Percentiles rank a stretch among this genome's conserved stretches.
phyloP scores from a whole-genome alignment of 2,113 vertebrate species.

The Cnemophilus loriae region DNA sequence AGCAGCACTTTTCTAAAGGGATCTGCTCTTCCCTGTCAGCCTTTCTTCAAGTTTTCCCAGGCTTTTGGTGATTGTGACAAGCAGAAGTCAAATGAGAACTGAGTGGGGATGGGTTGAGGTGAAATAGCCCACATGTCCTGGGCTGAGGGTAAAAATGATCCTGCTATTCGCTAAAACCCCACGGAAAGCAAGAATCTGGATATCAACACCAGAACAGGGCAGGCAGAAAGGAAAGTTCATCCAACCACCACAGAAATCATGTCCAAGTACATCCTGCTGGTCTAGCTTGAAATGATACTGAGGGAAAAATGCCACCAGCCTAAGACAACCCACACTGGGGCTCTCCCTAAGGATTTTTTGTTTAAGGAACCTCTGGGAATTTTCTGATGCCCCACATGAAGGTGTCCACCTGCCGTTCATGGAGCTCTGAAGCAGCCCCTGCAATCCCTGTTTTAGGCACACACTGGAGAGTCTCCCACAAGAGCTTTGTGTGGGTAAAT shows the following conservation, averaged over 20 bases:
- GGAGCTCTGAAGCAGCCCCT: neutral
- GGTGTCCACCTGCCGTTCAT: rapidly evolving
- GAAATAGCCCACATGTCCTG: neutral
- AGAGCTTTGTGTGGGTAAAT: rapidly evolving
- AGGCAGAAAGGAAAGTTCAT: neutral
- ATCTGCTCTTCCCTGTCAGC: neutral
- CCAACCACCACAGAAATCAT: neutral
- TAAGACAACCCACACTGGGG: rapidly evolving
- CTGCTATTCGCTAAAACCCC: neutral
- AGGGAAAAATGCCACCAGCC: neutral
- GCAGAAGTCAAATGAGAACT: neutral
- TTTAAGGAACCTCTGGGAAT: neutral
- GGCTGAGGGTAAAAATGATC: neutral
- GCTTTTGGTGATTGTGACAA: neutral
- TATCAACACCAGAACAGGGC: neutral
- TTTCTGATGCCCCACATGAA: neutral
- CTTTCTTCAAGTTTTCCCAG: neutral
- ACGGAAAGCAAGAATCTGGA: neutral
- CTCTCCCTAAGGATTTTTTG: neutral
- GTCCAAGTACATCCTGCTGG: neutral
- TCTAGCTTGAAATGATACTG: neutral
- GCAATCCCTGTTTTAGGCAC: neutral
- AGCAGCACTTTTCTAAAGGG: neutral
- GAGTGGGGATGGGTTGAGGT: neutral
- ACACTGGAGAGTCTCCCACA: neutral